Conservation (phyloP, 2,888 invertebrate genomes). For the Phyllotreta cruciferae region DNA sequence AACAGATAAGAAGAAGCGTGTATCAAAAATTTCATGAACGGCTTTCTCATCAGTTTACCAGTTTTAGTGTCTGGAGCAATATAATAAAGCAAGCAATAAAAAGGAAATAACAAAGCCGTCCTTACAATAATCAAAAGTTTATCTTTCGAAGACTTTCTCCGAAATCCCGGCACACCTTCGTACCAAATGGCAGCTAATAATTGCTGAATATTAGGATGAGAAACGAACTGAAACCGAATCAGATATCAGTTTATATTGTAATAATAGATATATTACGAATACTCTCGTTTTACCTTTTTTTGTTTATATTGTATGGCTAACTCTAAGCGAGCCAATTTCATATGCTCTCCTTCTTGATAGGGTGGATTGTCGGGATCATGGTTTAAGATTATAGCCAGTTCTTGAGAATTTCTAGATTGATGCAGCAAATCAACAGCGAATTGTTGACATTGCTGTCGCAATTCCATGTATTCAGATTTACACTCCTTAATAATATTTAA, state of each 20-base stretch:
- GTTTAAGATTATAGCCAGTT: slow-evolving; percentile 92
- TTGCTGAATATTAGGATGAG: slow-evolving; percentile 96
- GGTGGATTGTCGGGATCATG: slow-evolving; percentile 79
- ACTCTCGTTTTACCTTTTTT: slow-evolving; percentile 75
- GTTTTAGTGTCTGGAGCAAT: slow-evolving; percentile 80
- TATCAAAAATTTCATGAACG: slow-evolving; percentile 96
- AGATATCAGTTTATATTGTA: slow-evolving; percentile 10
- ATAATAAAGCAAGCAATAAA: slow-evolving; percentile 87
- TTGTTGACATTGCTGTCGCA: slow-evolving; percentile 85
- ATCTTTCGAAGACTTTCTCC: slow-evolving; percentile 77
- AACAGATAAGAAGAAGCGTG: slow-evolving; percentile 94
- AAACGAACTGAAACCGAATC: slow-evolving; percentile 53
- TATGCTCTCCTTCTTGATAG: slow-evolving; percentile 80
- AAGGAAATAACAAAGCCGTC: slow-evolving; percentile 84
- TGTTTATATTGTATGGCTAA: slow-evolving; percentile 93
- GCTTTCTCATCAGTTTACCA: slow-evolving; percentile 87
- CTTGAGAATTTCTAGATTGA: slow-evolving; percentile 90
- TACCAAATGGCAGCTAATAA: slow-evolving; percentile 92
- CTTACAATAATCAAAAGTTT: slow-evolving; percentile 69
- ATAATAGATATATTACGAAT: neutral
- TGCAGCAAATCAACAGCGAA: slow-evolving; percentile 92
- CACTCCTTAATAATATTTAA: slow-evolving; percentile 69
- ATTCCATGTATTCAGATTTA: slow-evolving; percentile 85
- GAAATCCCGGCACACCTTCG: slow-evolving; percentile 92
- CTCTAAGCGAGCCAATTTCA: slow-evolving; percentile 85